Evolutionary conservation across 2,113 vertebrate species (phyloP), one percentile per base, ranked within the genome.

Genomic region (Vidua macroura): DNA sequence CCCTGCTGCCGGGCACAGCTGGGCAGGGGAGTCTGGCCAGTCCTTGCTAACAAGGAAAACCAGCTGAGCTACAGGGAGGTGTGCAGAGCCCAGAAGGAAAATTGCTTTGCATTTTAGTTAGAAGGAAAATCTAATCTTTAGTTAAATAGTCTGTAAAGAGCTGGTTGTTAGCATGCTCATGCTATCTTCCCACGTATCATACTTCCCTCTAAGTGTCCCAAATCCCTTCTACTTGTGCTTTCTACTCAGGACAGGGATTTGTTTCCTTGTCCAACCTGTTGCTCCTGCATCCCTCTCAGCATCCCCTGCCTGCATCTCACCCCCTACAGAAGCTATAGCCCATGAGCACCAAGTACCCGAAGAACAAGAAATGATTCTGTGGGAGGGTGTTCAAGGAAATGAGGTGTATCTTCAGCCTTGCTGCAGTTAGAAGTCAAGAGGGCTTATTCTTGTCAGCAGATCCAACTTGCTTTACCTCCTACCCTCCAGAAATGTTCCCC

Each of bases 1-100:
- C 35, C 28, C 41, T 0, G 0, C 64, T 52, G 51, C 35, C 0
- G 0, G 17, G 58, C 1, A 0, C 9, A 4, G 18, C 83, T 0
- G 0, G 46, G 39, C 37, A 37, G 43, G 46, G 35, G 35, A 82
- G 53, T 75, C 70, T 41, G 69, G 33, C 62, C 2, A 2, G 58
- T 64, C 58, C 67, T 48, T 59, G 53, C 49, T 49, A 41, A 37
- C n/a, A 58, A 39, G 76, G 62, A 56, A 58, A 83, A 37, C 20
- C 53, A 62, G n/a, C 39, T 86, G 51, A 77, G 33, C 64, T 58
- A 22, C 52, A 25, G 2, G 5, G 25, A 58, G 35, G 14, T 11
- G 21, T 35, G 55, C 81, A 85, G 49, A 84, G 11, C 37, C 58
- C 6, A 6, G 56, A 67, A 60, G 81, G 30, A 91, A 94, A 86